Evolutionary conservation across 2,797 vertebrate genomes (phyloP), one percentile per base, ranked within the genome.

Genomic region (Pipistrellus kuhlii): DNA sequence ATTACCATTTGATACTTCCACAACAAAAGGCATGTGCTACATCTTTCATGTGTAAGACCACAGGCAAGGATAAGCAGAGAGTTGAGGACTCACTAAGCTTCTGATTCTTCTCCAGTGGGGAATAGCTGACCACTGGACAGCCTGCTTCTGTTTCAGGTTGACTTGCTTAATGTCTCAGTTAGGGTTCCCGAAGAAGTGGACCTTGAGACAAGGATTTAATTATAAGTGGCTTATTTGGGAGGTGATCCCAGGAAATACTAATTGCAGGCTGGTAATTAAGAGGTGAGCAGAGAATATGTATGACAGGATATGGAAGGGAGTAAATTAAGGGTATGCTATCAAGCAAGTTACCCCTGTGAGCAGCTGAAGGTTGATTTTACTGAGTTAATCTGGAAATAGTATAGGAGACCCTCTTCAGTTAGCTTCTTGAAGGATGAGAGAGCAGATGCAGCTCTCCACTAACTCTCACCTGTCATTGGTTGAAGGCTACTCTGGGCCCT

Each of bases 41-140:
- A 83, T 48, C 41, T 72, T 8, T 93, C 21, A 20, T 6, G 7
- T 27, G n/a, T 77, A 85, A 88, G 41, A 64, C 51, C 27, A 86
- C 20, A 17, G 55, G 8, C 14, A 62, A 64, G 8, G 8, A 85
- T 44, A 53, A 71, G 21, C n/a, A 76, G 53, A 66, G 12, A 76
- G n/a, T 0, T 25, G 15, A 55, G n/a, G 62, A 44, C 1, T 32
- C 12, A 48, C 1, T 12, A 35, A 21, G 23, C 21, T 38, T 20
- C 44, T 72, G n/a, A 30, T 32, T 90, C 53, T 83, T 85, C 68
- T 51, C 51, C 27, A 44, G 0, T 25, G 13, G 72, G 11, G 13
- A 96, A 51, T n/a, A 48, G 15, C 46, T 82, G 38, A 86, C 51
- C 78, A 38, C 5, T 41, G 38, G 18, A 41, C 20, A 92, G 55